Evolutionary conservation across 1,140 invertebrate genomes (phyloP), one percentile per base, ranked within the genome.

Genomic region (Cherax destructor): DNA sequence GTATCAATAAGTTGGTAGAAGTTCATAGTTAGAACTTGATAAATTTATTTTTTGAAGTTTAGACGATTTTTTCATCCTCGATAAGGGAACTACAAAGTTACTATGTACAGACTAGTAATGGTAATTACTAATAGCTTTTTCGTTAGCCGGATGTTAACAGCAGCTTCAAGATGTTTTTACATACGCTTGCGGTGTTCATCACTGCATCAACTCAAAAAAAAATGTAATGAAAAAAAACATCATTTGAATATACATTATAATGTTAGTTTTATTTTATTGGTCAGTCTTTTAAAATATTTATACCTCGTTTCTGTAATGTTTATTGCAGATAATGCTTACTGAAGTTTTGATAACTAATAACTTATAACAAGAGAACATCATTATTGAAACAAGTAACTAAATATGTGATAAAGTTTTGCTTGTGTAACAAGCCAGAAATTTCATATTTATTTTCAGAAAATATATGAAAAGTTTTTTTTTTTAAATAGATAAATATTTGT

Each of bases 21-120:
- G 21, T 74, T n/a, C 11, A 4, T 74, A 74, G 69, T 74, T 74
- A 74, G 69, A 74, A 74, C 13, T 21, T 65, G 30, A 74, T 74
- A 74, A 74, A 74, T n/a, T 74, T 74, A 74, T 74, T 74, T 41
- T 74, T 74, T 74, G 69, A 74, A 30, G 3, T 74, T 74, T 74
- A 74, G 69, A 74, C 52, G n/a, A n/a, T 30, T 74, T 24, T 74
- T 74, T 24, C 69, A 24, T 74, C 7, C 30, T 74, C 65, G 13
- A 69, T 18, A 74, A 30, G 69, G 69, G 69, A 74, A 74, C 69
- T 74, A 13, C 13, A 13, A 30, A 74, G n/a, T 30, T 69, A 69
- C 65, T 69, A 41, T 41, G 30, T 56, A 30, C n/a, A 74, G 69
- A n/a, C 24, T 74, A 30, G 9, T 5, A 74, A 7, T 74, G 69